phyloP scores from a whole-genome alignment of 2,797 vertebrate genomes.

The Xiphophorus birchmanni region DNA sequence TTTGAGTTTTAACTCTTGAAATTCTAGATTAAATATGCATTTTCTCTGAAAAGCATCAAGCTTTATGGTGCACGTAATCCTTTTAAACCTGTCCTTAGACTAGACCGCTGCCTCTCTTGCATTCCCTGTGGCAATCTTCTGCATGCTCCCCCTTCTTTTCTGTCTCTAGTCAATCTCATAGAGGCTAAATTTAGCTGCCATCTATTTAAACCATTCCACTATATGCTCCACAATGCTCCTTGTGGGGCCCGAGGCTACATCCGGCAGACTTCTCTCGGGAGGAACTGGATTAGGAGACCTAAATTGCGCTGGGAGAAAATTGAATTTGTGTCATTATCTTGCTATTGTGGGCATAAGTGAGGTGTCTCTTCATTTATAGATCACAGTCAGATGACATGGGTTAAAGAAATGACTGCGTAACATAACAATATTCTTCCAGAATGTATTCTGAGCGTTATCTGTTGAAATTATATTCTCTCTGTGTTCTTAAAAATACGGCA shows the following conservation, averaged over 20 bases:
- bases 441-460: neutral
- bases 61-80: constrained; percentile 31
- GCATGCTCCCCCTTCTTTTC: constrained; percentile 35
- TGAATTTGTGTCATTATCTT: constrained; percentile 77
- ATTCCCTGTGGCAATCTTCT: constrained; percentile 45
- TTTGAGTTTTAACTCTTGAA: constrained; percentile 1
- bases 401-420: neutral
- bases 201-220: constrained; percentile 79
- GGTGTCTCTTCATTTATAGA: constrained; percentile 29
- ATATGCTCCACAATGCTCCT: constrained; percentile 78
- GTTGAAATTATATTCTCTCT: neutral
- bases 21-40: neutral
- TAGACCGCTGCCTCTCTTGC: constrained; percentile 36
- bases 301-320: constrained; percentile 76
- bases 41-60: constrained; percentile 3
- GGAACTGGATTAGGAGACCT: constrained; percentile 80
- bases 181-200: constrained; percentile 79
- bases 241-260: constrained; percentile 74
- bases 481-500: neutral
- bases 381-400: constrained; percentile 15
- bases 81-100: constrained; percentile 39
- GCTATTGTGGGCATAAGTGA: constrained; percentile 40
- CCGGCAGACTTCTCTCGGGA: constrained; percentile 76
- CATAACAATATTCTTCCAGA: neutral
- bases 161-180: constrained; percentile 68